Evolutionary conservation across 2,113 vertebrate genomes (phyloP), one percentile per base, ranked within the genome.

Genomic region (Sinocyclocheilus maitianheensis): DNA sequence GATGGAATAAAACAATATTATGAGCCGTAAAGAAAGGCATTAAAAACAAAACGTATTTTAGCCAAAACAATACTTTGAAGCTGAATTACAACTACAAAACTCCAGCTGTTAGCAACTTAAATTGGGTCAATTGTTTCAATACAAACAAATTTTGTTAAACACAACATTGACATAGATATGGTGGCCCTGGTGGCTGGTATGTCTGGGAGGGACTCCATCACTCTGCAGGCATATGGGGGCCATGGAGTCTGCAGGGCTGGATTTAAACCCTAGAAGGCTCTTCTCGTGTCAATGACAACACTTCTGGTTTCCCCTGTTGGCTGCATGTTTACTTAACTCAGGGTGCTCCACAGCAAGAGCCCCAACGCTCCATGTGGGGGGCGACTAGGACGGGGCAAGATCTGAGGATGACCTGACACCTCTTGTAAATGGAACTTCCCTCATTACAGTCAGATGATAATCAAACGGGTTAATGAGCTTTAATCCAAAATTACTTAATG

Each of bases 321-420:
- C 63, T 22, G 22, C 13, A 8, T 89, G 89, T 89, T 91, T 91
- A 85, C 78, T 89, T 85, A 87, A 62, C 81, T 89, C 88, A 89
- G 83, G 76, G 87, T 86, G 46, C 82, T 84, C 84, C 85, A 71
- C 75, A 83, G 53, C 53, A 80, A 79, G 58, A 67, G 60, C 55
- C 80, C 75, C 77, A n/a, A 40, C 18, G n/a, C 77, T 55, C 83
- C 76, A 75, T 78, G 84, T 77, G 77, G 62, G 89, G 84, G 83
- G 65, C 30, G 48, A 65, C 34, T 76, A 48, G n/a, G 53, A 78
- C 58, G 82, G 84, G 67, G 74, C 75, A 77, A 80, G 84, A 87
- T 89, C 88, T 81, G 24, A 85, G 55, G 82, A 55, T 83, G 63
- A 74, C 80, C 69, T 85, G 80, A 87, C 88, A 89, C 86, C 26